phyloP scores from a whole-genome alignment of 2,888 invertebrate species.

The Calliphora vomitoria region DNA sequence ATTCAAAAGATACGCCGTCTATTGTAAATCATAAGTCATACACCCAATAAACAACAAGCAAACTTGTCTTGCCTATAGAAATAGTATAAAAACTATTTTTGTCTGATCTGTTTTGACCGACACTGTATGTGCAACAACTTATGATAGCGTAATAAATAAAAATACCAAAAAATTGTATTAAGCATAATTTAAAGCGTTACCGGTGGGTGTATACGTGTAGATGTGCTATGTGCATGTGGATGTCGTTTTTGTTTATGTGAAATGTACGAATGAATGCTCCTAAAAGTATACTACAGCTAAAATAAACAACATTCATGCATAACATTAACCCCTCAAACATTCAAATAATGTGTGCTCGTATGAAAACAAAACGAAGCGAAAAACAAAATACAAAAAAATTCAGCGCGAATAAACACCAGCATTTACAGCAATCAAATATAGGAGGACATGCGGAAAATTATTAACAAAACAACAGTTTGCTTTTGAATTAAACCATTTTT shows the following conservation, averaged over 20 bases:
- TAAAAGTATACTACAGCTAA: slow-evolving; percentile 58
- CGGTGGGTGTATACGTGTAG: not conserved
- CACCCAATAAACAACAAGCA: too few relatives aligned
- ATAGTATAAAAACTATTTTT: too few relatives aligned
- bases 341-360: slow-evolving; percentile 9
- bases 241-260: not conserved
- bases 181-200: slow-evolving; percentile 37
- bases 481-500: too few relatives aligned
- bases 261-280: slow-evolving; percentile 40
- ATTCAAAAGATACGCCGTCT: too few relatives aligned
- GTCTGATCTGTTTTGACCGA: too few relatives aligned
- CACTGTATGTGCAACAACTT: not conserved
- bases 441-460: not conserved
- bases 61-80: too few relatives aligned
- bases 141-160: slow-evolving; percentile 36
- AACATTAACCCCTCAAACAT: slow-evolving; percentile 53
- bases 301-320: slow-evolving; percentile 58
- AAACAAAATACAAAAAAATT: slow-evolving; percentile 40
- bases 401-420: slow-evolving; percentile 37
- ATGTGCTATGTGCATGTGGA: not conserved
- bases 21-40: too few relatives aligned
- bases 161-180: slow-evolving; percentile 28
- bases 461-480: not conserved
- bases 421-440: slow-evolving; percentile 41
- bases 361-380: not conserved